Evolutionary conservation across 2,113 vertebrate species (phyloP).

Genomic region (Spizaetus ornatus): DNA sequence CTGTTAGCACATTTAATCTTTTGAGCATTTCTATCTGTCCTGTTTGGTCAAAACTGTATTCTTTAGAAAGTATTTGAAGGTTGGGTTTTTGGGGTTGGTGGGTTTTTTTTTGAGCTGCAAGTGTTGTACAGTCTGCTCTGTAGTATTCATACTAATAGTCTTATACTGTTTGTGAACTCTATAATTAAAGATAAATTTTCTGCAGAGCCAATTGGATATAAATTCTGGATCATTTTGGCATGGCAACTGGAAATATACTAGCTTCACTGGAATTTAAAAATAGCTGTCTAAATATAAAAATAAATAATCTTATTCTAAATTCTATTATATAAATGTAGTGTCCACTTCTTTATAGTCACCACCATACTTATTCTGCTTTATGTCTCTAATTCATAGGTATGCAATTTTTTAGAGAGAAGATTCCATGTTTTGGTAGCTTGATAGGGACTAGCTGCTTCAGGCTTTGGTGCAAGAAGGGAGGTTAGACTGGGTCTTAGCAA

Average conservation of each 20-base stretch:
- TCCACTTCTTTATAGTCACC: background rate
- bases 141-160: background rate
- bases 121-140: background rate
- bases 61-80: background rate
- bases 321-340: background rate
- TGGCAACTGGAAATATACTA: background rate
- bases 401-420: background rate
- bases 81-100: background rate
- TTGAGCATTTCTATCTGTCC: background rate
- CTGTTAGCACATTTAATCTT: background rate
- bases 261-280: background rate
- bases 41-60: background rate
- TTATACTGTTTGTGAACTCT: background rate
- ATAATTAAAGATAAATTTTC: background rate
- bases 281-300: background rate
- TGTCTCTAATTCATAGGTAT: background rate
- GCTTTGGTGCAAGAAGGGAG: background rate
- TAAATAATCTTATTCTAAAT: background rate
- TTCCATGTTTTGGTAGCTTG: background rate
- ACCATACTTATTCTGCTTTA: background rate
- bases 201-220: background rate
- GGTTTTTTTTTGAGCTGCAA: background rate
- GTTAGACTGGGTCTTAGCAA: background rate
- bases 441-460: background rate
- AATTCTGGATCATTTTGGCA: background rate